Conservation (phyloP, 2,888 invertebrate species). For the Stenotaenia linearis region DNA sequence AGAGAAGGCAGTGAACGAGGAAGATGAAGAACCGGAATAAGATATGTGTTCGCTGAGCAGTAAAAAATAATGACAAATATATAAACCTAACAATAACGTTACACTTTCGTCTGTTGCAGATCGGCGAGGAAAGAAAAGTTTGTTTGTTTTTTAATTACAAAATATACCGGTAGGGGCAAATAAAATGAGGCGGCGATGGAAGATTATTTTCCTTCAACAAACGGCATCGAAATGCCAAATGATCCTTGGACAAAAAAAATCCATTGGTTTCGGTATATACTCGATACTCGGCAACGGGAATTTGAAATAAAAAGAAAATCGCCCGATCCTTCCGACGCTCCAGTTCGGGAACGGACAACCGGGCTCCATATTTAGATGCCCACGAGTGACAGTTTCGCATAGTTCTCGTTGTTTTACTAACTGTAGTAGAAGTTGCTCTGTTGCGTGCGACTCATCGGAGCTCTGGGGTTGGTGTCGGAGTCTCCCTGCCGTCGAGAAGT, state of each 20-base stretch:
- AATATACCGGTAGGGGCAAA: not conserved
- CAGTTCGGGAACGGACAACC: not conserved
- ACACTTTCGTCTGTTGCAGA: not conserved
- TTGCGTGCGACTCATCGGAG: constrained; percentile 38
- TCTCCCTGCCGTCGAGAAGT: constrained; percentile 41
- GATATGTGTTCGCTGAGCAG: not conserved
- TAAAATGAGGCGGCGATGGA: not conserved
- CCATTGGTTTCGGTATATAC: not conserved
- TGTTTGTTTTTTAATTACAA: not conserved
- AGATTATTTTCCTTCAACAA: not conserved
- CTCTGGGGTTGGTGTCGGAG: constrained; percentile 50
- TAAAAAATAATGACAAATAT: not conserved
- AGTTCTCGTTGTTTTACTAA: constrained; percentile 34
- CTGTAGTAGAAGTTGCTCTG: constrained; percentile 41
- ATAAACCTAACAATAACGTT: not conserved
- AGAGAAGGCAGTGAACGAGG: not conserved
- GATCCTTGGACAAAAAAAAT: not conserved
- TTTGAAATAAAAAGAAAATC: not conserved
- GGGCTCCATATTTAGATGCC: not conserved
- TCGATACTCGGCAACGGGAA: not conserved
- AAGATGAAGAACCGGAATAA: not conserved
- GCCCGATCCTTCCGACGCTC: not conserved
- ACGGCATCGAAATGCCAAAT: not conserved
- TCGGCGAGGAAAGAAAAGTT: not conserved
- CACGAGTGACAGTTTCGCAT: not conserved